Percentiles rank a stretch among this genome's conserved stretches.
Evolutionary conservation across 2,113 vertebrate species (phyloP).

Genomic region (Gobiocypris rarus): DNA sequence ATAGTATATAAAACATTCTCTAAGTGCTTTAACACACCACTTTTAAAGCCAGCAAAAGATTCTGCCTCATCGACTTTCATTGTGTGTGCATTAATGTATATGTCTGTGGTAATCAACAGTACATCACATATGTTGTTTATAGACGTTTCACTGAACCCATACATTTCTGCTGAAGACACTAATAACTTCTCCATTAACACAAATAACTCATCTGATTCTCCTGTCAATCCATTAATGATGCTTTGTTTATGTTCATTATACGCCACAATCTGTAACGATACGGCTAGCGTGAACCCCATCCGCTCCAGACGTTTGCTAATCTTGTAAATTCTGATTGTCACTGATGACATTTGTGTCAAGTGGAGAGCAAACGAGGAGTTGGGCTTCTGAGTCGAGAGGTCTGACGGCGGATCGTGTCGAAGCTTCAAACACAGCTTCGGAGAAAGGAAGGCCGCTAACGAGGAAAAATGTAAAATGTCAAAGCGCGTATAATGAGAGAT

Average conservation of each 20-base stretch:
- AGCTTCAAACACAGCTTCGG: slow-evolving; percentile 41
- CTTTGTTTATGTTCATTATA: slow-evolving; percentile 11
- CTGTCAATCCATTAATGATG: slow-evolving; percentile 15
- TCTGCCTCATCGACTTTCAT: too few species aligned
- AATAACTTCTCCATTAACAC: slow-evolving; percentile 1
- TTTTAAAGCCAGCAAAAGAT: too few species aligned
- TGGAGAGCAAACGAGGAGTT: slow-evolving; percentile 48
- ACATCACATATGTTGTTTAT: neutral
- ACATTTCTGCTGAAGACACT: neutral
- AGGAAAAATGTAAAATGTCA: slow-evolving; percentile 58
- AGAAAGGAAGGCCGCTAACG: slow-evolving; percentile 33
- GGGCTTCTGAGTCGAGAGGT: slow-evolving; percentile 42
- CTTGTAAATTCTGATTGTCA: slow-evolving; percentile 50
- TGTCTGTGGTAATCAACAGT: neutral
- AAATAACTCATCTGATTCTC: neutral
- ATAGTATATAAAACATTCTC: neutral
- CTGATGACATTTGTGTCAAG: slow-evolving; percentile 60
- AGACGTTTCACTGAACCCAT: neutral
- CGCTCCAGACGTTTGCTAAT: slow-evolving; percentile 29
- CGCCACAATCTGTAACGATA: neutral
- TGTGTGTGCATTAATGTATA: too few species aligned
- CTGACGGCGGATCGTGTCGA: slow-evolving; percentile 41
- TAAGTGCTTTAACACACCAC: too few species aligned
- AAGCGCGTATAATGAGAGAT: slow-evolving; percentile 59
- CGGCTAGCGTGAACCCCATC: neutral